Percentiles rank a stretch among this genome's conserved stretches.
Conservation (phyloP, 2,113 vertebrate genomes). For the Guaruba guarouba region DNA sequence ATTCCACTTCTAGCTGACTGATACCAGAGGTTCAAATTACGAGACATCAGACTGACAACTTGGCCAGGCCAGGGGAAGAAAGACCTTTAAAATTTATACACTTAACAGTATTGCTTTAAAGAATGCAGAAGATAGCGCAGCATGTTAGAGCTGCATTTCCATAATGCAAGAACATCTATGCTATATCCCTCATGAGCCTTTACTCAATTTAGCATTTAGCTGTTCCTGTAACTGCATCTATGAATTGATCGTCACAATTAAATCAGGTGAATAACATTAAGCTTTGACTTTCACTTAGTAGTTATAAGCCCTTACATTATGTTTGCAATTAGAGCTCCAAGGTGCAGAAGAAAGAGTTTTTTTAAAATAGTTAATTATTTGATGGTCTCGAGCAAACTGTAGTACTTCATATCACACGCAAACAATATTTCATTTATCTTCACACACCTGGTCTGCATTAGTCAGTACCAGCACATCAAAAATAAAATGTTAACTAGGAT, state of each 20-base stretch:
- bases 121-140: neutral
- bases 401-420: neutral
- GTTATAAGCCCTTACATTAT: slow-evolving; percentile 35
- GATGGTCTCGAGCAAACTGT: neutral
- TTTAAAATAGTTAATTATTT: neutral
- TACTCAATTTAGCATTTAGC: slow-evolving; percentile 46
- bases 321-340: neutral
- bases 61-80: neutral
- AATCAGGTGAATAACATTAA: slow-evolving; percentile 58
- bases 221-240: slow-evolving; percentile 61
- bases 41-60: neutral
- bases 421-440: neutral
- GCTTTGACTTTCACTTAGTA: slow-evolving; percentile 64
- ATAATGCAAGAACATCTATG: neutral
- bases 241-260: slow-evolving; percentile 59
- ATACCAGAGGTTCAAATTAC: neutral
- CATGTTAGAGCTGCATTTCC: slow-evolving; percentile 38
- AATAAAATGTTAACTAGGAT: neutral
- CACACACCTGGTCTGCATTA: neutral
- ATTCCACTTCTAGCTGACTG: neutral
- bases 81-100: neutral
- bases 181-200: slow-evolving; percentile 21
- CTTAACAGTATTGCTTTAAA: neutral
- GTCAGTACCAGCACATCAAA: neutral
- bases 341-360: neutral